A percentile compares a stretch with the other conserved stretches of the same genome.
These are phyloP conservation scores for Lissocephala sabroskyi DNA, from an alignment of 2,888 invertebrate genomes.

Conservation along the genomic window DNA sequence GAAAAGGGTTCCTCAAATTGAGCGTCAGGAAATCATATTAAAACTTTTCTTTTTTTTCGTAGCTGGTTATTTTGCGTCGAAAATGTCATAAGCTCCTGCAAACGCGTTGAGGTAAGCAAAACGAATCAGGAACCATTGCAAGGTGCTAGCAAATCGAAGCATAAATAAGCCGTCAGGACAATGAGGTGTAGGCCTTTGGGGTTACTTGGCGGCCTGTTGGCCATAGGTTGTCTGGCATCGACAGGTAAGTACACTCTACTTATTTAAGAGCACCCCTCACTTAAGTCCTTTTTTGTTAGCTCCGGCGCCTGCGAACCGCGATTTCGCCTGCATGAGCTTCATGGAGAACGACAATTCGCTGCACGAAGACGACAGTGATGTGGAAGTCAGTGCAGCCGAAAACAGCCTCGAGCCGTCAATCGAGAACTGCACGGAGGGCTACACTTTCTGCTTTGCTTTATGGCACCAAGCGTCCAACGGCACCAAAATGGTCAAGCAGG, in stretches of 20 bases:
- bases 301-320: slow-evolving; percentile 46
- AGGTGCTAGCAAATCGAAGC: background rate
- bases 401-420: slow-evolving; percentile 34
- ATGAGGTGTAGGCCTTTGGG: no score
- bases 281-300: slow-evolving; percentile 37
- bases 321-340: slow-evolving; percentile 64
- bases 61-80: background rate
- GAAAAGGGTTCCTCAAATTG: background rate
- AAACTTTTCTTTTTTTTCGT: background rate
- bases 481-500: slow-evolving; percentile 59
- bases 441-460: slow-evolving; percentile 64
- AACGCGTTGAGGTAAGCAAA: slow-evolving; percentile 22
- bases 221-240: slow-evolving; percentile 16
- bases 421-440: slow-evolving; percentile 54
- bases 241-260: slow-evolving; percentile 36
- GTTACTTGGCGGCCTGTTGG: slow-evolving; percentile 19
- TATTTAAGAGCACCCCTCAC: no score
- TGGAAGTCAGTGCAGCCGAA: slow-evolving; percentile 38
- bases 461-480: slow-evolving; percentile 62
- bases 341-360: slow-evolving; percentile 60
- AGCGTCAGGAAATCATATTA: background rate
- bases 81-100: slow-evolving; percentile 1
- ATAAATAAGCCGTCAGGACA: slow-evolving; percentile 28
- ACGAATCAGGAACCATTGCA: slow-evolving; percentile 6
- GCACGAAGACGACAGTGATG: slow-evolving; percentile 60